phyloP scores from a whole-genome alignment of 2,113 vertebrate species.

The Phaethornis superciliosus region DNA sequence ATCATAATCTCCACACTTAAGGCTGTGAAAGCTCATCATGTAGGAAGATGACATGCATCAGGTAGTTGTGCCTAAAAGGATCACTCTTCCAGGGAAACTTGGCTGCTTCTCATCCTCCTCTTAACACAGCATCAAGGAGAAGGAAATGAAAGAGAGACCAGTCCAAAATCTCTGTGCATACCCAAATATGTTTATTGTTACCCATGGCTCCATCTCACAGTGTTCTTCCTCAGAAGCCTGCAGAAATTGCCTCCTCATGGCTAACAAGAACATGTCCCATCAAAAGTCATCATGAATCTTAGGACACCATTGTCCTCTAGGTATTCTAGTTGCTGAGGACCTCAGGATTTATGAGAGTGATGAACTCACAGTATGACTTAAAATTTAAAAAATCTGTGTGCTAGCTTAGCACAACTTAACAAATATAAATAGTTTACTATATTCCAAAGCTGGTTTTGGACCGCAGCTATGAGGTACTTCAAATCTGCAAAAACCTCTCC shows the following conservation, averaged over 20 bases:
- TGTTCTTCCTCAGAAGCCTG: not conserved
- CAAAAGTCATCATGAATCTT: not conserved
- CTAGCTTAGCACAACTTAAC: not conserved
- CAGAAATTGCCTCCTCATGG: not conserved
- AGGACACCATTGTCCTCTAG: not conserved
- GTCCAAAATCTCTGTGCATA: not conserved
- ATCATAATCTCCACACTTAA: accelerated
- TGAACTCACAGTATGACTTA: not conserved
- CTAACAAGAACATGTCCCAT: not conserved
- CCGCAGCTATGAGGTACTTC: conserved; percentile 2
- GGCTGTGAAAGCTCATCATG: accelerated
- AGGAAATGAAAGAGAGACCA: not conserved
- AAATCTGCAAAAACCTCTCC: conserved; percentile 57
- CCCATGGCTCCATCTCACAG: not conserved
- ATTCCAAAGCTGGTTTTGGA: not conserved
- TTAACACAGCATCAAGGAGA: not conserved
- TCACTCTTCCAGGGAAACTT: not conserved
- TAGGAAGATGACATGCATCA: not conserved
- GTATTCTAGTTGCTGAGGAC: not conserved
- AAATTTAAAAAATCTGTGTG: not conserved
- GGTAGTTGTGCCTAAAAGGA: not conserved
- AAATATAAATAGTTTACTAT: not conserved
- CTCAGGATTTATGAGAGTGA: not conserved
- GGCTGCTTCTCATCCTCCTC: not conserved
- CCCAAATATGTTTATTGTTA: not conserved